Conservation (phyloP, 2,888 invertebrate species). For the Dicyrtomina minuta region DNA sequence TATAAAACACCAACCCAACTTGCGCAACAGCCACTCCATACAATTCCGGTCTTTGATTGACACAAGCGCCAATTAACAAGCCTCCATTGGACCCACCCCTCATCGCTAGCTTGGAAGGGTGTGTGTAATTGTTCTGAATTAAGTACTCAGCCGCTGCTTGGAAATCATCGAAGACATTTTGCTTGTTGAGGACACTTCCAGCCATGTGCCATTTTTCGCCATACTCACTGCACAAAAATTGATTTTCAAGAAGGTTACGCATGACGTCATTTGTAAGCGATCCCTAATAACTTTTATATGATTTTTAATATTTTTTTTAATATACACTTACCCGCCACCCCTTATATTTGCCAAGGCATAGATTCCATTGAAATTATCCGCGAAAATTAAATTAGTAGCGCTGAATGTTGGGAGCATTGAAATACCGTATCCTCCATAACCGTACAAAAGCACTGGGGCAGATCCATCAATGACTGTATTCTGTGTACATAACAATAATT, state of each 20-base stretch:
- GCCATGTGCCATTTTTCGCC: conserved; percentile 36
- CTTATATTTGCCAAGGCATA: no score
- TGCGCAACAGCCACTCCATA: conserved; percentile 90
- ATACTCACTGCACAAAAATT: conserved; percentile 57
- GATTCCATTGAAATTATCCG: conserved; percentile 29
- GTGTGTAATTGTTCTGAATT: conserved; percentile 79
- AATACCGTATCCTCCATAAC: no score
- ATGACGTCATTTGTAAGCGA: neutral
- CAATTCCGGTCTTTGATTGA: no score
- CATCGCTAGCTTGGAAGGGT: conserved; percentile 70
- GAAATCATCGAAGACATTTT: conserved; percentile 96
- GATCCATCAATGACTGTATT: conserved; percentile 14
- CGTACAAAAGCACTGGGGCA: conserved; percentile 18
- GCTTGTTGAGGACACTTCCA: conserved; percentile 60
- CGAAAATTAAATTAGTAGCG: conserved; percentile 20
- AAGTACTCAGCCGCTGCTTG: no score
- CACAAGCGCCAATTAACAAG: no score
- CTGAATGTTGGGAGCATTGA: no score
- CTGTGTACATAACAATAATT: neutral
- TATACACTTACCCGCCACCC: no score
- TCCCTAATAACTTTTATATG: no score
- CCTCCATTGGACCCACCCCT: conserved; percentile 87
- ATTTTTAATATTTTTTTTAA: no score
- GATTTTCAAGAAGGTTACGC: conserved; percentile 58
- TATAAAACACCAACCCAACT: conserved; percentile 74